Percentiles rank a stretch among this genome's conserved stretches.
phyloP scores from a whole-genome alignment of 2,113 vertebrate species.

The Ailurus styani region DNA sequence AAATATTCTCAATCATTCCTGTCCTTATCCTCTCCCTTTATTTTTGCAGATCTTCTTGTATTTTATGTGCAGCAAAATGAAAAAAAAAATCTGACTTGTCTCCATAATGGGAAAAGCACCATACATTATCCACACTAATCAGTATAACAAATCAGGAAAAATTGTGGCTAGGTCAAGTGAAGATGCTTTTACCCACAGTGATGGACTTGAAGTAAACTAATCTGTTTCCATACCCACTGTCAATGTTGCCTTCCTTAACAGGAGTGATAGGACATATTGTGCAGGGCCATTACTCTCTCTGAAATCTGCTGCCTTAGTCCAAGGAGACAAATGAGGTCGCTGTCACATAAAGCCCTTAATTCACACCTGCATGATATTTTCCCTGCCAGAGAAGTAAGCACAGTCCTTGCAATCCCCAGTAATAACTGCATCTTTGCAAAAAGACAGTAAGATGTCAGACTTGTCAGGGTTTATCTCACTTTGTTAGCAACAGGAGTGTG shows the following conservation, averaged over 20 bases:
- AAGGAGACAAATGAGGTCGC: not conserved
- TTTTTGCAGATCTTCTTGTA: slow-evolving; percentile 8
- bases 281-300: not conserved
- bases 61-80: not conserved
- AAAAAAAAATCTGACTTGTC: not conserved
- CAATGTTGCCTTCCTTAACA: not conserved
- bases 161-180: not conserved
- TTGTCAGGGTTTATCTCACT: not conserved
- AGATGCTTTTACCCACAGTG: not conserved
- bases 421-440: not conserved
- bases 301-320: not conserved
- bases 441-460: not conserved
- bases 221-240: not conserved
- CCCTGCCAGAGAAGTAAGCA: not conserved
- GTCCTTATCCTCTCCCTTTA: not conserved
- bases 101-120: not conserved
- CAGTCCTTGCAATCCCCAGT: not conserved
- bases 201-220: not conserved
- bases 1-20: not conserved
- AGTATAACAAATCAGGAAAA: not conserved
- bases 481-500: not conserved
- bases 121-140: not conserved
- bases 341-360: not conserved
- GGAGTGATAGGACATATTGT: not conserved
- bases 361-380: not conserved